These are phyloP conservation scores for Rhea americana DNA, from an alignment of 2,113 vertebrate genomes.

Conservation along the genomic window DNA sequence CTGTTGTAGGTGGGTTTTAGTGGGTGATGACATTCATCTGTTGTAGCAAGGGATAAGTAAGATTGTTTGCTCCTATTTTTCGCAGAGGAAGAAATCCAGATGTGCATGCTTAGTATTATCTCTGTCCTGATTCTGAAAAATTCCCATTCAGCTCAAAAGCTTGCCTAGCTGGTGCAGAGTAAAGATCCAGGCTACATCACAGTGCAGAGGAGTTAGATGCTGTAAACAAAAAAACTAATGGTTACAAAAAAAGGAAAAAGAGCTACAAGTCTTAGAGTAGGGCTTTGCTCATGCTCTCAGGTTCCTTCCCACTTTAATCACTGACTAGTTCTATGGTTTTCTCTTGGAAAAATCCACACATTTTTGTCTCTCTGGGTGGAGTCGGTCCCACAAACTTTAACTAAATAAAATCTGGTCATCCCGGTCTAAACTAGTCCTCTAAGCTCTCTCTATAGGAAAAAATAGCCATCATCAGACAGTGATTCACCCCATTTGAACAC, in stretches of 20 bases:
- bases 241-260: background rate
- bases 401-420: background rate
- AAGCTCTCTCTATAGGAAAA: background rate
- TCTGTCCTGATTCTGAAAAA: background rate
- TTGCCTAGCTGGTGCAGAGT: background rate
- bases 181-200: background rate
- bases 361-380: background rate
- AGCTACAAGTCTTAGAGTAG: background rate
- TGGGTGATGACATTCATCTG: constrained; percentile 53
- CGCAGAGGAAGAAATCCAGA: constrained; percentile 41
- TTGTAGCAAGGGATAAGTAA: constrained; percentile 31
- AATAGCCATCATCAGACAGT: background rate
- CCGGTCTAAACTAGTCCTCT: background rate
- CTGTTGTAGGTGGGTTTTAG: constrained; percentile 54
- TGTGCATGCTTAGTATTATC: constrained; percentile 16
- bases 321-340: background rate
- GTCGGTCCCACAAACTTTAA: background rate
- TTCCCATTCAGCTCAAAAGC: background rate
- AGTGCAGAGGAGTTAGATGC: background rate
- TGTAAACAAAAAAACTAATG: background rate
- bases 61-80: background rate
- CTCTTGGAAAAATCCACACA: background rate
- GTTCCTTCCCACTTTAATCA: background rate
- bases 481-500: background rate
- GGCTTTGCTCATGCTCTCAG: background rate